phyloP scores from a whole-genome alignment of 2,888 invertebrate genomes.

The Syrista parreyssii region DNA sequence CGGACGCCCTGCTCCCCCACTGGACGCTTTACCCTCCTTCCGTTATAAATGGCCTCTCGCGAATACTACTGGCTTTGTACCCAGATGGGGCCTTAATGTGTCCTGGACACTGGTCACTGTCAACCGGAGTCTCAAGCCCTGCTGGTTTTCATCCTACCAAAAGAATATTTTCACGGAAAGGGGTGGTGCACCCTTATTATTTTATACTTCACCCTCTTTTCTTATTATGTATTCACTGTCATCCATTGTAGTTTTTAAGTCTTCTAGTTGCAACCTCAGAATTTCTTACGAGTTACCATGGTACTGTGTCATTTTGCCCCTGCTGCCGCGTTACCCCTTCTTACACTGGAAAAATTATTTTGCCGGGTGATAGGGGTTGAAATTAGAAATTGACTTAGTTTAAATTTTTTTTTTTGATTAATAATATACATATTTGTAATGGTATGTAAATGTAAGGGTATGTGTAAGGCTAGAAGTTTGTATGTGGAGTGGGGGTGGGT shows the following conservation, averaged over 20 bases:
- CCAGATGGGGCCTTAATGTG: constrained; percentile 47
- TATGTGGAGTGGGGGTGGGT: neutral
- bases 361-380: neutral
- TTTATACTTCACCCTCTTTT: neutral
- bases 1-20: constrained; percentile 7
- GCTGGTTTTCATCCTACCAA: neutral
- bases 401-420: neutral
- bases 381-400: neutral
- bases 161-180: neutral
- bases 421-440: neutral
- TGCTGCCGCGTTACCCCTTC: neutral
- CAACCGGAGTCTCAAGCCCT: constrained; percentile 11
- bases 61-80: constrained; percentile 43
- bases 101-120: constrained; percentile 35
- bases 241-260: neutral
- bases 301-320: neutral
- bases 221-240: neutral
- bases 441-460: neutral
- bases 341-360: neutral
- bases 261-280: neutral
- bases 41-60: constrained; percentile 55
- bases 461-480: no score
- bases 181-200: neutral
- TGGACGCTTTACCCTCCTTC: neutral
- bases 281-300: neutral